phyloP scores from a whole-genome alignment of 2,797 vertebrate species.

The Schizothorax lantsangensis region DNA sequence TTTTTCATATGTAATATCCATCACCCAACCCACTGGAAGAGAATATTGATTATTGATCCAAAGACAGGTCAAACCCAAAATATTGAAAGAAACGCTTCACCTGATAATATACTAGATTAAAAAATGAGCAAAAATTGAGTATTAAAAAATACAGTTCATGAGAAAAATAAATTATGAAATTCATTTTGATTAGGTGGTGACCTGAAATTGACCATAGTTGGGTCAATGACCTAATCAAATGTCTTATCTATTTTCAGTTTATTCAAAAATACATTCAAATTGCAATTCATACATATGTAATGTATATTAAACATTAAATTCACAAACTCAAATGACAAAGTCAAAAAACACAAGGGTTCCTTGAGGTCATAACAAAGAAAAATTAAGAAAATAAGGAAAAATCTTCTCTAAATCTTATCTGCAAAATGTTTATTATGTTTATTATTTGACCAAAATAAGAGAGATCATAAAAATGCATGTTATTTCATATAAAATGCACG shows the following conservation, averaged over 20 bases:
- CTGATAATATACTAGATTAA: neutral
- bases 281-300: neutral
- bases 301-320: neutral
- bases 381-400: neutral
- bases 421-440: neutral
- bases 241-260: neutral
- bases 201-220: neutral
- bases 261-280: neutral
- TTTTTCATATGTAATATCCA: slow-evolving; percentile 11
- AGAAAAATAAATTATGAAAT: neutral
- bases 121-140: neutral
- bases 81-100: neutral
- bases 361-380: neutral
- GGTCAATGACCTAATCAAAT: neutral
- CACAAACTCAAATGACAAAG: neutral
- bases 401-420: neutral
- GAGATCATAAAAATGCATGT: neutral
- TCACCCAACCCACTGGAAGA: neutral
- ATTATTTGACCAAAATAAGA: neutral
- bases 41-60: slow-evolving; percentile 21
- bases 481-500: neutral
- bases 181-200: neutral
- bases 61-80: slow-evolving; percentile 9
- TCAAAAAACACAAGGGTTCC: neutral
- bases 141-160: neutral